phyloP scores from a whole-genome alignment of 2,888 invertebrate species.

The Monochamus alternatus region DNA sequence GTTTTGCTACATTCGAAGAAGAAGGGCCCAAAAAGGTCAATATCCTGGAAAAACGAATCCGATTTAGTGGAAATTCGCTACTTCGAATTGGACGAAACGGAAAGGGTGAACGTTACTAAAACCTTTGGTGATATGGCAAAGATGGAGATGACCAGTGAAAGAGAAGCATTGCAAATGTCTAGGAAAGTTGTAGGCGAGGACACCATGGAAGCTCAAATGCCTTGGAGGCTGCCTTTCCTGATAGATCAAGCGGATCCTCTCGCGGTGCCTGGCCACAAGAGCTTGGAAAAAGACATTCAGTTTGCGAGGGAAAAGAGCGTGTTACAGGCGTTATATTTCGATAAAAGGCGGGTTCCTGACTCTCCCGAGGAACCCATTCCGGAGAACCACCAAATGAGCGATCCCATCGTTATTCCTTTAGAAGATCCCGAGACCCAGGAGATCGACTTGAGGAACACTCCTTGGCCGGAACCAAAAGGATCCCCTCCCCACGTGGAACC shows the following conservation, averaged over 20 bases:
- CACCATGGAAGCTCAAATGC: slow-evolving; percentile 86
- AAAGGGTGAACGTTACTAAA: slow-evolving; percentile 95
- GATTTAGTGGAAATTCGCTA: slow-evolving; percentile 88
- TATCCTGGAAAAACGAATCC: slow-evolving; percentile 84
- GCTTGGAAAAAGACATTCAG: slow-evolving; percentile 90
- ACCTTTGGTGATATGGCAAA: slow-evolving; percentile 93
- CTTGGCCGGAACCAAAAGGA: slow-evolving; percentile 90
- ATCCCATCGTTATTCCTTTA: slow-evolving; percentile 88
- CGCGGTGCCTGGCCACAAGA: slow-evolving; percentile 83
- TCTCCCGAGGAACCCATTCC: slow-evolving; percentile 89
- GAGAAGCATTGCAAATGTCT: slow-evolving; percentile 85
- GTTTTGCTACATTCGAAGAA: slow-evolving; percentile 83
- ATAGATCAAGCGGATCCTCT: slow-evolving; percentile 81
- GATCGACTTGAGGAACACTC: slow-evolving; percentile 83
- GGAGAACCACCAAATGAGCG: slow-evolving; percentile 83
- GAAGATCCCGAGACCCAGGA: slow-evolving; percentile 92
- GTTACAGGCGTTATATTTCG: slow-evolving; percentile 87
- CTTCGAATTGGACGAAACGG: slow-evolving; percentile 96
- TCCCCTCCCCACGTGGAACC: slow-evolving; percentile 71
- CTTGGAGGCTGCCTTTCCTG: slow-evolving; percentile 82
- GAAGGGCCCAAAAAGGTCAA: slow-evolving; percentile 84
- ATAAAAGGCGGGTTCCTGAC: slow-evolving; percentile 88
- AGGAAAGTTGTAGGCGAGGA: slow-evolving; percentile 85
- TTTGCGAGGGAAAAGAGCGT: slow-evolving; percentile 89
- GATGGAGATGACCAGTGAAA: slow-evolving; percentile 89